These are phyloP conservation scores for Microtus obscurus DNA, from an alignment of 2,797 vertebrate genomes.

Conservation along the genomic window DNA sequence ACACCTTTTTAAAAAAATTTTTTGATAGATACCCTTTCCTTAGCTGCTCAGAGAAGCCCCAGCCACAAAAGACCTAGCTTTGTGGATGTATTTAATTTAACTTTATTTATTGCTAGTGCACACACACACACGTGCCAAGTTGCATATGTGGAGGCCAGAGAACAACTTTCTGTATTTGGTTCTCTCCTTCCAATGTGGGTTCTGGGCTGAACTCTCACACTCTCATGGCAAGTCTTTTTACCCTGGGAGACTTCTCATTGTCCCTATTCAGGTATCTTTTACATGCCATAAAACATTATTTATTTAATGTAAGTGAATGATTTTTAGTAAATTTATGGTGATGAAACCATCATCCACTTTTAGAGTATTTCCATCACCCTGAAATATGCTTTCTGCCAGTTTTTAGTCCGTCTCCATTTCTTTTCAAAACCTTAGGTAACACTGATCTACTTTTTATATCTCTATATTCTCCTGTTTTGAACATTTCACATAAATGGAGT, in stretches of 20 bases:
- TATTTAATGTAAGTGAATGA: conserved; percentile 19
- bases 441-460: not conserved
- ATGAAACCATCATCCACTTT: not conserved
- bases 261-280: not conserved
- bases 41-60: not conserved
- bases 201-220: no score
- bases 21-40: not conserved
- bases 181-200: not conserved
- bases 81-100: not conserved
- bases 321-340: conserved; percentile 32
- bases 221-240: not conserved
- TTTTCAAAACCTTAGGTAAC: not conserved
- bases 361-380: not conserved
- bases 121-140: not conserved
- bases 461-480: conserved; percentile 34
- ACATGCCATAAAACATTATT: not conserved
- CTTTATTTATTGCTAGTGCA: not conserved
- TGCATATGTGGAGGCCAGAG: not conserved
- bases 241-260: not conserved
- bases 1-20: not conserved
- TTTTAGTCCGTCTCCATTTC: not conserved
- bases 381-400: not conserved
- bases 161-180: not conserved
- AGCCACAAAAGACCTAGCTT: not conserved
- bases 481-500: not conserved